Conservation (phyloP, 2,888 invertebrate genomes). For the Drosophila mettleri region DNA sequence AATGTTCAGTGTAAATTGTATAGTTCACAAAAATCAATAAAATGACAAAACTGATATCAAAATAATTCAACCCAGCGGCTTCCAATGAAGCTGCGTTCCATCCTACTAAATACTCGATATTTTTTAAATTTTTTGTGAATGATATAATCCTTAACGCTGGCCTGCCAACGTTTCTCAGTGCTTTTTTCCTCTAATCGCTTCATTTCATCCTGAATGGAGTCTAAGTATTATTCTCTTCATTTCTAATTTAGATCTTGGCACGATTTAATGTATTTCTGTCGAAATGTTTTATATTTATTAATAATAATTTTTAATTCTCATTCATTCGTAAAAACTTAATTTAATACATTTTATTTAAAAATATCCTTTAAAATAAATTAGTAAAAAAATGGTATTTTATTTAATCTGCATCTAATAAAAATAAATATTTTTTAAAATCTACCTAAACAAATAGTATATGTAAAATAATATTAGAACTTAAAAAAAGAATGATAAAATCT, state of each 20-base stretch:
- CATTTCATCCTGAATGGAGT: neutral
- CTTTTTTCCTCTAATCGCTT: conserved; percentile 21
- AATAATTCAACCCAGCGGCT: neutral
- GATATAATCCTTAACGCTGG: conserved; percentile 27
- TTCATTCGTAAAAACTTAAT: neutral
- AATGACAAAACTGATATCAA: neutral
- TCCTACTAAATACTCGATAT: neutral
- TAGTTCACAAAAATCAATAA: conserved; percentile 33
- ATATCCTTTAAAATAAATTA: too few relatives aligned
- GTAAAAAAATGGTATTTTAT: too few relatives aligned
- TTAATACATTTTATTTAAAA: neutral
- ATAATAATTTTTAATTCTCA: neutral
- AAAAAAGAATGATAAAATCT: too few relatives aligned
- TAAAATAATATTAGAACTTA: too few relatives aligned
- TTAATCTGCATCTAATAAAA: too few relatives aligned
- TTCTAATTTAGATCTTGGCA: conserved; percentile 4
- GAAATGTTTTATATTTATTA: neutral
- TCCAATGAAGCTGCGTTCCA: neutral
- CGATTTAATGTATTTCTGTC: neutral
- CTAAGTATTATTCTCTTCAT: neutral
- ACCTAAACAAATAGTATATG: too few relatives aligned
- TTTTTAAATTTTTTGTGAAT: conserved; percentile 39
- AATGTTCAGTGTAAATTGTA: conserved; percentile 27
- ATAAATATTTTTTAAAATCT: too few relatives aligned
- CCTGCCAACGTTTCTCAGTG: conserved; percentile 28